phyloP scores from a whole-genome alignment of 2,797 vertebrate species.

The Alosa sapidissima region DNA sequence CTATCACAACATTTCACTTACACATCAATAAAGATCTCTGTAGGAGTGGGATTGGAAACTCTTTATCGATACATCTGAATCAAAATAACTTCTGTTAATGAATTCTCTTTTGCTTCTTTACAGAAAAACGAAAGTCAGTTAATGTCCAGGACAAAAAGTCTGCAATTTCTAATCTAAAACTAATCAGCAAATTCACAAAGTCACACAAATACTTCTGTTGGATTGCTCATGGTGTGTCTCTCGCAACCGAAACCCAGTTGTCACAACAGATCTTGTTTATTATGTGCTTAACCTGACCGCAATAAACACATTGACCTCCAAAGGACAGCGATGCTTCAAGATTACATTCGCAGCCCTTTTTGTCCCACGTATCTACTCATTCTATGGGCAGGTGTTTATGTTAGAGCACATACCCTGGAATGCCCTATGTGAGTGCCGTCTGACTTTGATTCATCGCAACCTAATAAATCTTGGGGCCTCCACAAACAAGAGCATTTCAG shows the following conservation, averaged over 20 bases:
- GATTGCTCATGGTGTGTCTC: background rate
- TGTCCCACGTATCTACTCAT: conserved; percentile 1
- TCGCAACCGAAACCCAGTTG: background rate
- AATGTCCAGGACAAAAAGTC: background rate
- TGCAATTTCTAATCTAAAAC: background rate
- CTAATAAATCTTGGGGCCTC: background rate
- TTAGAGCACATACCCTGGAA: conserved; percentile 4
- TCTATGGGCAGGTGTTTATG: conserved; percentile 15
- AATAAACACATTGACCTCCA: background rate
- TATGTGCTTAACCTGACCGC: background rate
- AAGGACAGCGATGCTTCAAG: background rate
- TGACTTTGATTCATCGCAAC: background rate
- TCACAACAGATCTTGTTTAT: background rate
- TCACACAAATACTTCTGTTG: conserved; percentile 22
- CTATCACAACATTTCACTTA: background rate
- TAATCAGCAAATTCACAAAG: background rate
- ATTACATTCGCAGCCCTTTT: background rate
- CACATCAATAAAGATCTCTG: background rate
- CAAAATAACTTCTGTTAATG: background rate
- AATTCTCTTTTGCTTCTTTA: background rate
- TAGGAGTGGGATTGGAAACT: background rate
- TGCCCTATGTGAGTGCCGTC: background rate
- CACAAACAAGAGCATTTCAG: background rate
- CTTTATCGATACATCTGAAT: background rate
- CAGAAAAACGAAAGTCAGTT: background rate